Evolutionary conservation across 1,140 invertebrate species (phyloP), one percentile per base, ranked within the genome.

Genomic region (Ceratoteleas bidentatus): DNA sequence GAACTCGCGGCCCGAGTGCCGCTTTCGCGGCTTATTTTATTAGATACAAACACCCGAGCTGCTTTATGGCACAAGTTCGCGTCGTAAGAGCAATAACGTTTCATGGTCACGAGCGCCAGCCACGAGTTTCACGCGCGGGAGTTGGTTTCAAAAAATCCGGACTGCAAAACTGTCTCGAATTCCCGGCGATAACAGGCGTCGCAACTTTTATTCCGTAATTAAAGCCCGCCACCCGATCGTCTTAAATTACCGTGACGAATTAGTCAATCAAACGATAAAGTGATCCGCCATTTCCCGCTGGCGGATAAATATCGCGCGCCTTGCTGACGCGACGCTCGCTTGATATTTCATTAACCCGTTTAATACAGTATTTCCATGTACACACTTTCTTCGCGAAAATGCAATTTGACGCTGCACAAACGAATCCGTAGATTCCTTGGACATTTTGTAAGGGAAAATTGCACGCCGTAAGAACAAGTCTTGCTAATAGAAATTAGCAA

Each of bases 401-500:
- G 74, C 74, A 84, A 84, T 84, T 84, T 75, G 57, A 53, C 15
- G 32, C 13, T 14, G 10, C 10, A 52, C 68, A 65, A 70, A 81
- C 75, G 70, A 70, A 75, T 72, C 34, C 15, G 40, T 24, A 62
- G 58, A 83, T 72, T 70, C 49, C 60, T 75, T 76, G 61, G 78
- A 81, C 65, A 60, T 70, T 74, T 84, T 53, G 68, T 60, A 33
- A 80, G 68, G 74, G 68, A 78, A 72, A 69, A 70, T 81, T 70
- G 69, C 53, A 47, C 45, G 36, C 9, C 66, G 11, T 73, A 75
- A 65, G 78, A 81, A 79, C 58, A 70, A 84, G 77, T 85, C 72
- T 36, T 72, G 70, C 75, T 88, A 86, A 88, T 87, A 86, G 83
- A 87, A 88, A 88, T 87, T 88, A 86, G 83, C 80, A 70, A 86